Percentiles rank a stretch among this genome's conserved stretches.
phyloP scores from a whole-genome alignment of 37 sponge, comb jelly and placozoan genomes.

The Beroe ovata region DNA sequence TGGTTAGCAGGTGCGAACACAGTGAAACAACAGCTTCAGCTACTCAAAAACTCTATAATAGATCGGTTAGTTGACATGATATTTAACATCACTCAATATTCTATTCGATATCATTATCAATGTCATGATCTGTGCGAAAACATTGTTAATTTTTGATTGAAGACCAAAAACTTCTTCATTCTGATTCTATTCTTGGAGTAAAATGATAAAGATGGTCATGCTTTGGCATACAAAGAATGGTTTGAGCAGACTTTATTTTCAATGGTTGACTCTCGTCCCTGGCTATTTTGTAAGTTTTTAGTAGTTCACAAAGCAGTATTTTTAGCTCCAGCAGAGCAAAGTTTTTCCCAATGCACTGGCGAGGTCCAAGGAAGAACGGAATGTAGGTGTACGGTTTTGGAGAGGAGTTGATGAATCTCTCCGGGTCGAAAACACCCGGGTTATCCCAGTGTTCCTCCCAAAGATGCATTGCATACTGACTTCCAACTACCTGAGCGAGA shows the following conservation, averaged over 20 bases:
- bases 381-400: conserved; percentile 67
- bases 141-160: too few species aligned
- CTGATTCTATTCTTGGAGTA: neutral
- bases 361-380: conserved; percentile 55
- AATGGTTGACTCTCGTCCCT: neutral
- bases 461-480: conserved; percentile 35
- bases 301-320: neutral
- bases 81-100: too few species aligned
- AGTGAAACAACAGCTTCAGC: too few species aligned
- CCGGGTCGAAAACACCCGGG: conserved; percentile 2
- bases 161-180: neutral
- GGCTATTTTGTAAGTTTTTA: neutral
- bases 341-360: conserved; percentile 61
- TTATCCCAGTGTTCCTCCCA: conserved; percentile 26
- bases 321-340: conserved; percentile 50
- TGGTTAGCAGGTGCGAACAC: too few species aligned
- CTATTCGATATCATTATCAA: too few species aligned
- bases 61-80: too few species aligned
- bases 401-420: conserved; percentile 16
- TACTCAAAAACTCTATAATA: too few species aligned
- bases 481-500: neutral
- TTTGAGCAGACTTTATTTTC: neutral
- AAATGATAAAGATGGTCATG: neutral
- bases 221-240: neutral
- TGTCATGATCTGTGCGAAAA: neutral